Base-by-base conservation (phyloP, 2,888 invertebrate species). In the Quadroppia sp. region DNA sequence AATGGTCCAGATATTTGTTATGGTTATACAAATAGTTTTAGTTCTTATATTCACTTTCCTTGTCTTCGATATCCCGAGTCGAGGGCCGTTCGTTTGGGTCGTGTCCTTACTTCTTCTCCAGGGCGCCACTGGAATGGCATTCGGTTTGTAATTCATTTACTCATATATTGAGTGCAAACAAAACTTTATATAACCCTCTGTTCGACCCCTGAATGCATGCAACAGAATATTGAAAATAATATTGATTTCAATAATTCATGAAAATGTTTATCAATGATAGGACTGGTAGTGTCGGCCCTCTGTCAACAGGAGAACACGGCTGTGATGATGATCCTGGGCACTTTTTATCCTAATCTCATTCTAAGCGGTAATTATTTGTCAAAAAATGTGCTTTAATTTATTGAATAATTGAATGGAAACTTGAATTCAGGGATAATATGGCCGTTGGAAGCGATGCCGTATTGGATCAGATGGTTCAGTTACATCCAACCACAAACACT, bases 381-480 rank as follows among this genome's bases (percentile, higher is more conserved):
- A n/a, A n/a, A n/a, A n/a, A n/a, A n/a, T n/a, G n/a, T n/a, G n/a
- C n/a, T n/a, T n/a, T n/a, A n/a, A n/a, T n/a, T n/a, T n/a, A n/a
- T n/a, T n/a, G n/a, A n/a, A n/a, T n/a, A n/a, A n/a, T n/a, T n/a
- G n/a, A n/a, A n/a, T n/a, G n/a, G n/a, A n/a, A n/a, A n/a, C n/a
- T n/a, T n/a, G n/a, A n/a, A n/a, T n/a, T n/a, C n/a, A n/a, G n/a
- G n/a, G n/a, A 94, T 95, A 53, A 92, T 96, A 81, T 96, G 95
- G 95, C 95, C 95, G 75, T 89, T 95, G 77, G 94, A 95, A 82
- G 94, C 94, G 74, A 95, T 96, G 92, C 95, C 95, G 1, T 86
- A 88, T 79, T 86, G 90, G 74, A 84, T 96, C 50, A 86, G 89
- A 81, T 84, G 87, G 80, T 87, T 92, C 59, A 89, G 91, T 2